phyloP scores from a whole-genome alignment of 2,797 vertebrate genomes.

The Meda fulgida region DNA sequence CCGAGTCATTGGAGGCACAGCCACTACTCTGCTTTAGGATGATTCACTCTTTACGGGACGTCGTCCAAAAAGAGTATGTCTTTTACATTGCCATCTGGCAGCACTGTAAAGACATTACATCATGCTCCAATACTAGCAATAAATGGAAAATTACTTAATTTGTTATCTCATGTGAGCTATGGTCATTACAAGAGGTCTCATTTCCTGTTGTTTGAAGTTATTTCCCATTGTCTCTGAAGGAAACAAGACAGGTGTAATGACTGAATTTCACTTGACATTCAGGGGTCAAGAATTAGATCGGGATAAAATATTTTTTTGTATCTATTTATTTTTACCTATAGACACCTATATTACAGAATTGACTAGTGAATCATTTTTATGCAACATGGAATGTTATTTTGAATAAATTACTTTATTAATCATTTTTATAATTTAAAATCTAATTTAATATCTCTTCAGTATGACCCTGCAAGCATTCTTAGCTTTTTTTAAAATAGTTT shows the following conservation, averaged over 20 bases:
- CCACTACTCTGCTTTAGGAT: constrained; percentile 60
- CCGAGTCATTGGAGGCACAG: constrained; percentile 67
- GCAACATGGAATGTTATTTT: background rate
- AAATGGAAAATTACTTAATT: background rate
- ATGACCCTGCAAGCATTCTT: background rate
- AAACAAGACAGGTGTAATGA: background rate
- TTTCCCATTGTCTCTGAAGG: background rate
- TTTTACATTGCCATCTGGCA: constrained; percentile 2
- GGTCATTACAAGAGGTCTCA: background rate
- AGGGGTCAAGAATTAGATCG: background rate
- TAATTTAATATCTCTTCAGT: background rate
- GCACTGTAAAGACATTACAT: constrained; percentile 18
- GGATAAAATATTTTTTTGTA: background rate
- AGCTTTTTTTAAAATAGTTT: background rate
- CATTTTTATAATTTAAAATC: background rate
- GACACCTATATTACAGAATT: too few relatives aligned
- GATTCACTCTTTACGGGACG: constrained; percentile 58
- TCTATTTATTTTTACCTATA: too few relatives aligned
- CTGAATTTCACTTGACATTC: background rate
- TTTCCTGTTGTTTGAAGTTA: constrained; percentile 3
- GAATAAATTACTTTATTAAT: background rate
- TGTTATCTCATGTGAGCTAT: background rate
- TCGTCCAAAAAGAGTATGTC: constrained; percentile 59
- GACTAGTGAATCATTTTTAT: too few relatives aligned
- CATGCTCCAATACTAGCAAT: constrained; percentile 4